These are phyloP conservation scores for Kradibia gibbosae DNA, from an alignment of 1,140 invertebrate species.

Conservation along the genomic window DNA sequence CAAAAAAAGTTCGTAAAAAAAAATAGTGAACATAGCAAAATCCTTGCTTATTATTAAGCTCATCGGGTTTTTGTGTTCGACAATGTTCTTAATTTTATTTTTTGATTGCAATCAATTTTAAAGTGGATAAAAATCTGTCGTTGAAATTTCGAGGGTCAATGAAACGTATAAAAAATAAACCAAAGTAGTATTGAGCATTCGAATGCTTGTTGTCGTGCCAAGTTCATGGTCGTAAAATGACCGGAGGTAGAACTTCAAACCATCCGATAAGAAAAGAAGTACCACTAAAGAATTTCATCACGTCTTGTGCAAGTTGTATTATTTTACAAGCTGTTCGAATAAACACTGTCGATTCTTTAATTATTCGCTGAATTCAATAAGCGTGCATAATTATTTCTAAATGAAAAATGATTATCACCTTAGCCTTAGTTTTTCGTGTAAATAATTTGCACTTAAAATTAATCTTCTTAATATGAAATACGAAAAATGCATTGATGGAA, in stretches of 20 bases:
- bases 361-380: background rate
- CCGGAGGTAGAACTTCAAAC: conserved; percentile 2
- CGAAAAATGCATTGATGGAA: too few species aligned
- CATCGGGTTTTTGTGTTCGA: too few species aligned
- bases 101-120: too few species aligned
- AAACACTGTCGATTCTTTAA: background rate
- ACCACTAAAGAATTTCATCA: background rate
- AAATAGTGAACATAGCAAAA: too few species aligned
- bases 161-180: conserved; percentile 12
- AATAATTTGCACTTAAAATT: background rate
- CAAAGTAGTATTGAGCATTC: background rate
- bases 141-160: background rate
- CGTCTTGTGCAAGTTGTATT: background rate
- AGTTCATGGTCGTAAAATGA: conserved; percentile 27
- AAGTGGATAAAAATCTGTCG: background rate
- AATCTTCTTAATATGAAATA: background rate
- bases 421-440: background rate
- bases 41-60: too few species aligned
- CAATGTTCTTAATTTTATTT: too few species aligned
- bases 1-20: too few species aligned
- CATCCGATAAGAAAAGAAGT: conserved; percentile 25
- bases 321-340: background rate
- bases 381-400: background rate
- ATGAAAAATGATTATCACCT: background rate
- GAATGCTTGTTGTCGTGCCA: conserved; percentile 26